Evolutionary conservation across 2,113 vertebrate species (phyloP).

Genomic region (Eubucco bourcierii): DNA sequence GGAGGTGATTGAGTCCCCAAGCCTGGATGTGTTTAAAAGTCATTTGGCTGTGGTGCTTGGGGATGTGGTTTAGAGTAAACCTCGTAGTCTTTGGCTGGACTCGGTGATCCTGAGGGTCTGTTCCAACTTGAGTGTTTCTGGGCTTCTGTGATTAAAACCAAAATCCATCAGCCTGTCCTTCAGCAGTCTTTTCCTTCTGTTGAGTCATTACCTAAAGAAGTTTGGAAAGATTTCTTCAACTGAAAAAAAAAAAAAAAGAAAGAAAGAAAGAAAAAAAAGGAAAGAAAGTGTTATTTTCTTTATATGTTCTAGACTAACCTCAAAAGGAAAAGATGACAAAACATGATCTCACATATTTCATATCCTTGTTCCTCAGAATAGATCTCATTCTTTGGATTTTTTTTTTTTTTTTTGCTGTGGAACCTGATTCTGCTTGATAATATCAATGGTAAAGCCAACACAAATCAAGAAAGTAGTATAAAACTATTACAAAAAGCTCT

Average conservation of each 20-base stretch:
- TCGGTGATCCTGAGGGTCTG: too few relatives aligned
- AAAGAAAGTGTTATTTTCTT: neutral
- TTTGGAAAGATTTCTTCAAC: slow-evolving; percentile 70
- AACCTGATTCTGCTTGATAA: neutral
- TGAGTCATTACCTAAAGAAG: slow-evolving; percentile 47
- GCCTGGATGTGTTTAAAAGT: too few relatives aligned
- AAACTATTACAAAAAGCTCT: neutral
- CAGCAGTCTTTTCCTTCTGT: slow-evolving; percentile 33
- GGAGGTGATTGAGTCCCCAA: too few relatives aligned
- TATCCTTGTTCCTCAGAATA: neutral
- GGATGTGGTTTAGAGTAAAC: too few relatives aligned
- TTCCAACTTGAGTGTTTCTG: too few relatives aligned
- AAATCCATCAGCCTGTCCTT: neutral
- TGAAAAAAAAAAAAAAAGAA: slow-evolving; percentile 33
- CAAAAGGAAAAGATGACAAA: neutral
- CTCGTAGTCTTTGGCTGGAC: too few relatives aligned
- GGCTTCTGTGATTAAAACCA: neutral
- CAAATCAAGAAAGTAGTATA: neutral
- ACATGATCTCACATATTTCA: neutral
- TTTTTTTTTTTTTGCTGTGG: neutral
- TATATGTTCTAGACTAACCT: neutral
- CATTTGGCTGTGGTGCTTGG: too few relatives aligned
- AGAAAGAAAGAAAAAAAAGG: neutral
- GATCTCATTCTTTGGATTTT: neutral
- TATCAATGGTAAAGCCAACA: neutral